Percentiles rank a stretch among this genome's conserved stretches.
These are phyloP conservation scores for Echinarachnius parma DNA, from an alignment of 53 echinoderm and acorn worm species.

Conservation along the genomic window DNA sequence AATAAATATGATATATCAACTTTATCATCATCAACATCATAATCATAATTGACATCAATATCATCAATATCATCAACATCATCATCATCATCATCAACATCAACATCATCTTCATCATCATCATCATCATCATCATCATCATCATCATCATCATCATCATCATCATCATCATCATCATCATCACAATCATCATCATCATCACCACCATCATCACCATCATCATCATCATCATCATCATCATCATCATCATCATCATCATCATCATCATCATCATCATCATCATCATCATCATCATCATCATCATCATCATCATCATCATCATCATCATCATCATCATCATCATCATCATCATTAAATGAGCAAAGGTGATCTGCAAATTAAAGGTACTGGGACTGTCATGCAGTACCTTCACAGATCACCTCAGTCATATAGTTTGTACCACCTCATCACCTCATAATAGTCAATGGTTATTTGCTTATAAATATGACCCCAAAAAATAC, in stretches of 20 bases:
- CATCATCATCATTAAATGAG: too few species aligned
- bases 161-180: conserved; percentile 3
- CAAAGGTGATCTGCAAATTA: too few species aligned
- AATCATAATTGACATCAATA: background rate
- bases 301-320: conserved; percentile 29
- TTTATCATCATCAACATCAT: too few species aligned
- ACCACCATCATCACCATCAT: background rate
- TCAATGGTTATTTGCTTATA: too few species aligned
- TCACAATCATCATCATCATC: background rate
- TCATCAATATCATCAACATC: background rate
- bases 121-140: background rate
- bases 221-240: background rate
- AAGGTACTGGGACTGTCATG: too few species aligned
- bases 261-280: conserved; percentile 28
- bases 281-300: conserved; percentile 34
- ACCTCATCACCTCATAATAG: too few species aligned
- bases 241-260: background rate
- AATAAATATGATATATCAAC: too few species aligned
- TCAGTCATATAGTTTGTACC: too few species aligned
- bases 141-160: background rate
- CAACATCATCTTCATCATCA: background rate
- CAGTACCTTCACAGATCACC: too few species aligned
- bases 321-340: conserved; percentile 34
- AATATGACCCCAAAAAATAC: too few species aligned
- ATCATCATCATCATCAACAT: conserved; percentile 6